phyloP scores from a whole-genome alignment of 2,797 vertebrate genomes.

The Tamandua tetradactyla region DNA sequence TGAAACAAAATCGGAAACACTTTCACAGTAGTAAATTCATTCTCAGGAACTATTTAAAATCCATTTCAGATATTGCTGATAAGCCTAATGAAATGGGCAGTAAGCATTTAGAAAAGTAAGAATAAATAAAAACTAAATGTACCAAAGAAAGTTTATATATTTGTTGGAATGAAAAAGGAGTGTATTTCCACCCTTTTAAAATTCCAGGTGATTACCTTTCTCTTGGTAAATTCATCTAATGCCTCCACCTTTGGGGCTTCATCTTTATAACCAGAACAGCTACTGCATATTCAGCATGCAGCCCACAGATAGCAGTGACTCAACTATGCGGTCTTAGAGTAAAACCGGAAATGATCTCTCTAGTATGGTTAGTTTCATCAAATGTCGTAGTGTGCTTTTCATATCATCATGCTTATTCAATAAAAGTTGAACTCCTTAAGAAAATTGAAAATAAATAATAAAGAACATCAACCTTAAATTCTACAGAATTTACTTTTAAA shows the following conservation, averaged over 20 bases:
- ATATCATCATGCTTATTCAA: neutral
- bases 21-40: neutral
- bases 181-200: neutral
- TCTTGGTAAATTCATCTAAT: neutral
- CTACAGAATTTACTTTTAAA: neutral
- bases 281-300: neutral
- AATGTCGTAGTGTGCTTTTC: neutral
- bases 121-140: neutral
- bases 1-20: neutral
- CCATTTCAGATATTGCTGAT: neutral
- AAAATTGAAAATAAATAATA: constrained; percentile 21
- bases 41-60: neutral
- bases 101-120: neutral
- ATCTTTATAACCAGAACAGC: neutral
- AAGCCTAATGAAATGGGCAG: neutral
- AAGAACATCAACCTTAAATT: neutral
- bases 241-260: neutral
- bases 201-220: neutral
- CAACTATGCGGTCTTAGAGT: neutral
- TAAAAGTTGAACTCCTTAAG: neutral
- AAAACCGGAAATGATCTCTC: neutral
- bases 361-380: neutral
- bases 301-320: neutral
- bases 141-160: neutral
- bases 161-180: neutral